Evolutionary conservation across 1,140 invertebrate genomes (phyloP), one percentile per base, ranked within the genome.

Genomic region (Coenobita brevimanus): DNA sequence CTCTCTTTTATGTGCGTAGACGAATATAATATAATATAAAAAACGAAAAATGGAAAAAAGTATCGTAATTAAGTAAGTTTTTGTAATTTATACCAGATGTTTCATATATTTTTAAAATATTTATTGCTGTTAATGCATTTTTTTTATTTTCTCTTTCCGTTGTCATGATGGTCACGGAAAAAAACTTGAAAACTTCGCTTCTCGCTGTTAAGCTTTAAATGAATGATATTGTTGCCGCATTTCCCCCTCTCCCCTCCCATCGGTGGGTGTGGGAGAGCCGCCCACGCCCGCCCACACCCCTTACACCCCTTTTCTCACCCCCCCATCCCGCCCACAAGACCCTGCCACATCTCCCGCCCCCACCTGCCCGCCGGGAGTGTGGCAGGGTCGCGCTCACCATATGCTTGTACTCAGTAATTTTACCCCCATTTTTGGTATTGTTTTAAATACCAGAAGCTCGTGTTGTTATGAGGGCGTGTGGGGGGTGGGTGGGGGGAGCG

Each of bases 101-200:
- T 82, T 82, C 80, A 82, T 82, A 82, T 82, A 82, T 82, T 82
- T 82, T 82, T 82, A 82, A 82, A 82, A 82, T 82, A 82, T 82
- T 82, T 82, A 82, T 82, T 82, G 80, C 80, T 64, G 80, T 82
- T 82, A 82, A 60, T 82, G 80, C 80, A 82, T 64, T 82, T 82
- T 82, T 82, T 82, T 64, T 64, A 64, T 82, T 82, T n/a, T n/a
- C n/a, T n/a, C n/a, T n/a, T n/a, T n/a, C n/a, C n/a, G n/a, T n/a
- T n/a, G n/a, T n/a, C n/a, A n/a, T n/a, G n/a, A 82, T 82, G 80
- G 80, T 60, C 80, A 82, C 80, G 80, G 80, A 82, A 82, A n/a
- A n/a, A n/a, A n/a, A n/a, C n/a, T n/a, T n/a, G 80, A 64, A 69
- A 60, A 69, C 79, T 81, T 64, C 69, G 80, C 80, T 82, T 82